Evolutionary conservation across 2,888 invertebrate genomes (phyloP).

Genomic region (Ctenicera cuprea): DNA sequence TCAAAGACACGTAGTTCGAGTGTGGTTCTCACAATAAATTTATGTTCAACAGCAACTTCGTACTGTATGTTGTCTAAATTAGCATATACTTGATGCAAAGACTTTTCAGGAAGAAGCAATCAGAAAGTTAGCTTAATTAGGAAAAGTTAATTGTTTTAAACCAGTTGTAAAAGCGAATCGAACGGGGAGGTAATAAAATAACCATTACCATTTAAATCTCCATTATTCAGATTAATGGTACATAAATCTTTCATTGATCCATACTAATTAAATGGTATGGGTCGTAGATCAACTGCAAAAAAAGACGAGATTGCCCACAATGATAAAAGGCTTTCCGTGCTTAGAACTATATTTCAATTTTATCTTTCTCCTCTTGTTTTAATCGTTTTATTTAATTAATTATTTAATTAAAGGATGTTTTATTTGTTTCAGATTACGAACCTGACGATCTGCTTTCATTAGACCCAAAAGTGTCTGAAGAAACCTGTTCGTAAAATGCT

Average conservation of each 20-base stretch:
- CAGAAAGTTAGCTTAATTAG: constrained; percentile 12
- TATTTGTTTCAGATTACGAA: neutral
- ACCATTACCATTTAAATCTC: constrained; percentile 22
- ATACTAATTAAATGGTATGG: constrained; percentile 11
- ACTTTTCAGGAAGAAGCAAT: constrained; percentile 13
- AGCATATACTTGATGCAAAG: neutral
- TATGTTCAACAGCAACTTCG: constrained; percentile 19
- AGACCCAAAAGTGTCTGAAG: neutral
- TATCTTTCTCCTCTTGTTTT: too few relatives aligned
- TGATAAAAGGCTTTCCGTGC: neutral
- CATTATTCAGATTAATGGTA: constrained; percentile 24
- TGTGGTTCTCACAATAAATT: neutral
- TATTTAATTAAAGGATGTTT: too few relatives aligned
- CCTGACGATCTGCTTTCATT: neutral
- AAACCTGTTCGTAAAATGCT: constrained; percentile 22
- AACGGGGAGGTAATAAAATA: constrained; percentile 12
- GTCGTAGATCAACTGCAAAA: neutral
- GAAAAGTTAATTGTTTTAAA: constrained; percentile 20
- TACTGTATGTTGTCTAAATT: constrained; percentile 18
- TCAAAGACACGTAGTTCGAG: constrained; percentile 19
- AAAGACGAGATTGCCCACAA: neutral
- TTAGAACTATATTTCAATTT: too few relatives aligned
- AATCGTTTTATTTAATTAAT: too few relatives aligned
- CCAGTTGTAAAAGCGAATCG: constrained; percentile 1
- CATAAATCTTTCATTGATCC: constrained; percentile 18